Base-by-base conservation (phyloP, 2,113 vertebrate genomes). In the Nothobranchius furzeri region DNA sequence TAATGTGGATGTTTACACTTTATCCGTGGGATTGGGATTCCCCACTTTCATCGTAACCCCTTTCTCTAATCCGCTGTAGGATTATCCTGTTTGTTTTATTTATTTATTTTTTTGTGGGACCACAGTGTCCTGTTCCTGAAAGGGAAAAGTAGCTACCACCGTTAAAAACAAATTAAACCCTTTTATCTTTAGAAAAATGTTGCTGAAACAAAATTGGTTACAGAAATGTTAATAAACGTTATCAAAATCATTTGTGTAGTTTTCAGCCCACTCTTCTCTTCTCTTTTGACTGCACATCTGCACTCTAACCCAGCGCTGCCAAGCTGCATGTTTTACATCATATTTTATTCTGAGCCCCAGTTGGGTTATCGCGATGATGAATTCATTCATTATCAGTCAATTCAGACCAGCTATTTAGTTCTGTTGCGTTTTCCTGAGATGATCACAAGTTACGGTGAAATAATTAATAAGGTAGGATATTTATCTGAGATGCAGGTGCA, bases 31-130 rank as follows among this genome's bases (percentile, higher is more conserved):
- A 80, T 82, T 74, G 70, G 64, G 68, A 64, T 67, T 50, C 61
- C 64, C 52, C 30, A 30, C 30, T 30, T 30, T 30, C 30, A 30
- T 30, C 30, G 30, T 30, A 30, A 86, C 85, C 84, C 82, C 78
- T 83, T 86, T 88, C 78, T 79, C 84, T 90, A 87, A 88, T 88
- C 88, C 83, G 62, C 58, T 62, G 73, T 68, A 54, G 82, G 86
- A 88, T 88, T 88, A 90, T 91, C 90, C 82, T 86, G 86, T 40
- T 4, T 30, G 1, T 1, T 20, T 20, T 20, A 20, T 20, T 20
- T 20, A 20, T 20, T 89, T 89, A 80, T 89, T 86, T 7, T 57
- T 91, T 88, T 87, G 74, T 81, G 84, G 81, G 70, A 85, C 75
- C 68, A 76, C 66, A 75, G n/a, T 67, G 73, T 37, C 46, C 49